phyloP scores from a whole-genome alignment of 2,797 vertebrate species.

The Melanotaenia parkinsoni region DNA sequence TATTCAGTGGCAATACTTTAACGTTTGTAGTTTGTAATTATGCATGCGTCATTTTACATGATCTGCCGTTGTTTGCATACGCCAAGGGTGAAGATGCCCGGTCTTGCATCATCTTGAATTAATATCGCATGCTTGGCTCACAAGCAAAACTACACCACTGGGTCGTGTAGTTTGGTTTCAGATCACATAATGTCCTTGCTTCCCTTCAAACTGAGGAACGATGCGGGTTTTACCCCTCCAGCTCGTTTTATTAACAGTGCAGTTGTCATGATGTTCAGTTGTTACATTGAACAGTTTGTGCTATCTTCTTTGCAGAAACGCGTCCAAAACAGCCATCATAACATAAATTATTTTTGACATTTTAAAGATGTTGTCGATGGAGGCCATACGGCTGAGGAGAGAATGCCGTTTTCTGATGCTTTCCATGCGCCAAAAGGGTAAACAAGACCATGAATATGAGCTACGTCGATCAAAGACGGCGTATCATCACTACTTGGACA shows the following conservation, averaged over 20 bases:
- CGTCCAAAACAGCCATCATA: neutral
- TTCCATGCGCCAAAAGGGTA: slow-evolving; percentile 46
- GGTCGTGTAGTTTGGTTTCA: slow-evolving; percentile 12
- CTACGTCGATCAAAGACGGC: slow-evolving; percentile 30
- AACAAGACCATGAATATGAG: slow-evolving; percentile 42
- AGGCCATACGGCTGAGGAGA: slow-evolving; percentile 25
- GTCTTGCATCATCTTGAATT: slow-evolving; percentile 57
- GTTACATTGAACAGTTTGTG: slow-evolving; percentile 31
- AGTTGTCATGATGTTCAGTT: slow-evolving; percentile 16
- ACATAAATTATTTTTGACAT: slow-evolving; percentile 7
- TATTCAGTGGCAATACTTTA: neutral
- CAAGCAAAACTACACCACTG: neutral
- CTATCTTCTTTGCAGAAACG: neutral
- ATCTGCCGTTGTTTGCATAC: slow-evolving; percentile 43
- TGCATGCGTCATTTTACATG: slow-evolving; percentile 69
- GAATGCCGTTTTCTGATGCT: slow-evolving; percentile 52
- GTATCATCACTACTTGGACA: neutral
- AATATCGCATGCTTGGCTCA: slow-evolving; percentile 28
- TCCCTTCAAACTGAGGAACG: neutral
- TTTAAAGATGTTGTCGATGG: slow-evolving; percentile 26
- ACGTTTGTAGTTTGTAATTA: slow-evolving; percentile 23
- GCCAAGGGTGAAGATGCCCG: slow-evolving; percentile 45
- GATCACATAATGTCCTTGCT: neutral
- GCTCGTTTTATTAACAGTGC: slow-evolving; percentile 10
- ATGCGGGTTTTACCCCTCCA: slow-evolving; percentile 33